These are phyloP conservation scores for Gnathonemus longibarbis DNA, from an alignment of 2,113 vertebrate species.

Conservation along the genomic window DNA sequence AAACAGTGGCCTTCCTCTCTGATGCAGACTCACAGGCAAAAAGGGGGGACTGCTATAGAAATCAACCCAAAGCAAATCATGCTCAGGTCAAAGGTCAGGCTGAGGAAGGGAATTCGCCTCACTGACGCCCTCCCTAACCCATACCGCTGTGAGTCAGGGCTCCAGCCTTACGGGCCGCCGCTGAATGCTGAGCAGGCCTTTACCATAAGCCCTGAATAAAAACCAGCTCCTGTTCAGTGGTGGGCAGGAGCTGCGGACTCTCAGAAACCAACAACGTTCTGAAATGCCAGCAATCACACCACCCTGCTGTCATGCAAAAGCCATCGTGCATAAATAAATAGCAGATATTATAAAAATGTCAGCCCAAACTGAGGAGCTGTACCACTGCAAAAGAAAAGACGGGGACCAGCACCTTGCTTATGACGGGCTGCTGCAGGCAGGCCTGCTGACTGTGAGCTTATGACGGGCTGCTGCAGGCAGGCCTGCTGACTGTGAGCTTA, in stretches of 20 bases:
- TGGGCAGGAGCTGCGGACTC: background rate
- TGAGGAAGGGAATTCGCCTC: background rate
- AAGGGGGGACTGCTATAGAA: background rate
- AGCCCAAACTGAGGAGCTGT: slow-evolving; percentile 61
- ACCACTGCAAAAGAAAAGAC: slow-evolving; percentile 46
- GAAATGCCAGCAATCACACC: slow-evolving; percentile 50
- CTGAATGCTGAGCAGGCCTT: background rate
- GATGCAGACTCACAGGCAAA: background rate
- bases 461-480: no score
- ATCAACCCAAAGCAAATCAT: background rate
- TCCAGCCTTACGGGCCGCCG: background rate
- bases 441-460: no score
- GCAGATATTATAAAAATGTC: slow-evolving; percentile 67
- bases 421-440: background rate
- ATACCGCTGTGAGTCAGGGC: background rate
- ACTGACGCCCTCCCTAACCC: background rate
- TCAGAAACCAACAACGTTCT: background rate
- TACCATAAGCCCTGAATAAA: background rate
- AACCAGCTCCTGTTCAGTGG: background rate
- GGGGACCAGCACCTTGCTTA: slow-evolving; percentile 45
- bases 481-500: no score
- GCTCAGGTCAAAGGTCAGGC: background rate
- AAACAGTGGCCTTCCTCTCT: background rate
- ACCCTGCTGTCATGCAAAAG: slow-evolving; percentile 55
- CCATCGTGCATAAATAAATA: slow-evolving; percentile 71